Base-by-base conservation (phyloP, 2,797 vertebrate species). In the Pitangus sulphuratus region DNA sequence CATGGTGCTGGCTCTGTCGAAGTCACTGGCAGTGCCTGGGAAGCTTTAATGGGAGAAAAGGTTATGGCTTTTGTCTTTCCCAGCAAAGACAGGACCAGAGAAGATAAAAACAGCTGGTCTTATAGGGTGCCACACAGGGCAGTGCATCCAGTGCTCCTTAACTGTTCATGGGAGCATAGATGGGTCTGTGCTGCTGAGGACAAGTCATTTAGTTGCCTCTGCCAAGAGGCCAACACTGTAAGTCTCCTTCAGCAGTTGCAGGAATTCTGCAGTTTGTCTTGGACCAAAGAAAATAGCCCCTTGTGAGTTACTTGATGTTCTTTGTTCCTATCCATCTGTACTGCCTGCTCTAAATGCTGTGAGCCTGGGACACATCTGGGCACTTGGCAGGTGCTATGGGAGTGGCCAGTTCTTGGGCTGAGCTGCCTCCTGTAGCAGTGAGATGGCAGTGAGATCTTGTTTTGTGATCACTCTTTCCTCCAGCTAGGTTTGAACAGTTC, bases 261-360 rank as follows among this genome's bases (percentile, higher is more conserved):
- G 87, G 88, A 90, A 80, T 61, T 78, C 77, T 89, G 74, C 86
- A 79, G 40, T 87, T 78, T 12, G 6, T 84, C 83, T 93, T 25
- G 4, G 71, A 96, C 40, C 70, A 95, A 97, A 96, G 92, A 79
- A 96, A 92, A 92, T 71, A 40, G 70, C 84, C 97, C 89, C 91
- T 81, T 84, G 45, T 91, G 91, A 72, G 53, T 95, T 91, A 87
- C 86, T 84, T 84, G 76, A 60, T n/a, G 10, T 65, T 90, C 51
- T 93, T 91, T 87, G 14, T 65, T 62, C 14, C 56, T 53, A 0
- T 62, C 80, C 64, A 30, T 95, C 82, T 45, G 5, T 83, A 4
- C 28, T 45, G 48, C 53, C 15, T 89, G 30, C 44, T 48, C 53
- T 28, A 37, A 65, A 30, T 16, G 3, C 30, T 21, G 11, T 11